These are phyloP conservation scores for Ctenodactylus gundi DNA, from an alignment of 2,113 vertebrate species.

Conservation along the genomic window DNA sequence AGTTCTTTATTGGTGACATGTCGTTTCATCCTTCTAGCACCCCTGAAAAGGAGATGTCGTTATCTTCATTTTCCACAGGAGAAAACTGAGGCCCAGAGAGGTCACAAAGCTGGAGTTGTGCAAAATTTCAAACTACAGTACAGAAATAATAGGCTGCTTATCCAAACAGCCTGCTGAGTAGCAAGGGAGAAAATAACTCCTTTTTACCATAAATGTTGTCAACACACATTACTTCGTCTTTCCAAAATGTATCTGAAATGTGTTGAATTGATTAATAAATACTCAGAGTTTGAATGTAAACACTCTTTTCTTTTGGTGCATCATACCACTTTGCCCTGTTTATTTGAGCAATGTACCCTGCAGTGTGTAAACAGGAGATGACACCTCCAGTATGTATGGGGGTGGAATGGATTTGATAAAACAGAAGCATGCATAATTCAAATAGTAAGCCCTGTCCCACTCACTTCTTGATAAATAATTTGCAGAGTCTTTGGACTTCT, in stretches of 20 bases:
- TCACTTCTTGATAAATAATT: slow-evolving; percentile 72
- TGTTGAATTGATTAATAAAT: slow-evolving; percentile 66
- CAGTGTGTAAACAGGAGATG: slow-evolving; percentile 75
- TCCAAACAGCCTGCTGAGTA: background rate
- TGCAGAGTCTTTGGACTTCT: slow-evolving; percentile 48
- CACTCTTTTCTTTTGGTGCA: slow-evolving; percentile 9
- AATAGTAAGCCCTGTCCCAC: slow-evolving; percentile 46
- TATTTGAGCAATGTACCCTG: slow-evolving; percentile 75
- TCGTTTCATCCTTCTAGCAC: background rate
- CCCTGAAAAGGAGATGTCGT: background rate
- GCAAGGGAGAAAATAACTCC: background rate
- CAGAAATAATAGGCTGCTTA: background rate
- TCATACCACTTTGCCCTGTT: slow-evolving; percentile 69
- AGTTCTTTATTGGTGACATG: background rate
- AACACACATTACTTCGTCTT: slow-evolving; percentile 48
- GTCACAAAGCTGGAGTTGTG: background rate
- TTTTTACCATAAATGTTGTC: slow-evolving; percentile 56
- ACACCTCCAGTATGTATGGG: slow-evolving; percentile 69
- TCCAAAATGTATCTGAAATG: slow-evolving; percentile 68
- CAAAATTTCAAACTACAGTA: background rate
- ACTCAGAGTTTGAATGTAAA: slow-evolving; percentile 62
- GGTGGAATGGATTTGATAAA: slow-evolving; percentile 64
- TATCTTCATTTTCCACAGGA: background rate
- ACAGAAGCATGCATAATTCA: slow-evolving; percentile 78
- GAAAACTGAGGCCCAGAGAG: background rate